phyloP scores from a whole-genome alignment of 2,888 invertebrate species.

The Glyphotaelius pellucidus region DNA sequence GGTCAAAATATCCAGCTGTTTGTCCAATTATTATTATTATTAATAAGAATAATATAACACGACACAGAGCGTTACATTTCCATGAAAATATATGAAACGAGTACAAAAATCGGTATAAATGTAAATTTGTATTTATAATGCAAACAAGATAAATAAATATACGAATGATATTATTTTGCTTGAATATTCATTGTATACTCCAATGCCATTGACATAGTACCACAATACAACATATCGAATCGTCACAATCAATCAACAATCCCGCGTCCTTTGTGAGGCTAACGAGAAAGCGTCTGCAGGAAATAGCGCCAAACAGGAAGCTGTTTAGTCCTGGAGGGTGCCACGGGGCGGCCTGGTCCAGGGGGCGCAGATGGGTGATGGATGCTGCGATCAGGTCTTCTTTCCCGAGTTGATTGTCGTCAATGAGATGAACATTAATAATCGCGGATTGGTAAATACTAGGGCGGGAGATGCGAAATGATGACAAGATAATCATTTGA shows the following conservation, averaged over 20 bases:
- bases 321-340: slow-evolving; percentile 54
- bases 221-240: slow-evolving; percentile 50
- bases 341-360: not conserved
- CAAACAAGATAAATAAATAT: too few relatives aligned
- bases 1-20: too few relatives aligned
- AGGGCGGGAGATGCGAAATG: not conserved
- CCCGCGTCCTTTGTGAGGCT: slow-evolving; percentile 56
- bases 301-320: slow-evolving; percentile 62
- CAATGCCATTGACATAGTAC: not conserved
- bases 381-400: slow-evolving; percentile 31
- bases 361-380: not conserved
- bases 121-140: too few relatives aligned
- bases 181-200: not conserved
- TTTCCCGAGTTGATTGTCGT: not conserved
- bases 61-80: too few relatives aligned
- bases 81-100: too few relatives aligned
- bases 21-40: too few relatives aligned
- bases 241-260: slow-evolving; percentile 64
- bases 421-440: slow-evolving; percentile 9
- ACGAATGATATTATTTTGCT: too few relatives aligned
- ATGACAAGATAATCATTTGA: not conserved
- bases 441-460: not conserved
- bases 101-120: too few relatives aligned
- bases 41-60: too few relatives aligned
- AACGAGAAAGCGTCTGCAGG: slow-evolving; percentile 50